Evolutionary conservation across 2,888 invertebrate genomes (phyloP).

Genomic region (Fissipunctia ypsillon): DNA sequence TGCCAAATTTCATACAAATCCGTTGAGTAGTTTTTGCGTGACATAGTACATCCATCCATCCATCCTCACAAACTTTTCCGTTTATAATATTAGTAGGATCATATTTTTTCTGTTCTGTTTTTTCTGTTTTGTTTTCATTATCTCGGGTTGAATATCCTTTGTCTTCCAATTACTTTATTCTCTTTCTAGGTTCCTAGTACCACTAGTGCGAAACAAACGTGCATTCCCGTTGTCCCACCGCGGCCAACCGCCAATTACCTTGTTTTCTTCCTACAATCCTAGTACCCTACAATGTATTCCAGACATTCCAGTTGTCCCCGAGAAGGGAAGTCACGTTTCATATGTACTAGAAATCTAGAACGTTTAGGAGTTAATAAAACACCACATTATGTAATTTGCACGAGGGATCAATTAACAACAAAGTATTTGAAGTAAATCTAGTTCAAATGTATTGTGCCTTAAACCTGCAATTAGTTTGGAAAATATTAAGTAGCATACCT

Average conservation of each 20-base stretch:
- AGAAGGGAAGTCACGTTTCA: not conserved
- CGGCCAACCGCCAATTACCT: not conserved
- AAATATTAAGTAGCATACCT: not conserved
- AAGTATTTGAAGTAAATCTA: conserved; percentile 11
- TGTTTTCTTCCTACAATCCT: not conserved
- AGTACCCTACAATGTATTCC: not conserved
- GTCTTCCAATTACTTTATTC: not conserved
- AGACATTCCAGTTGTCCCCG: too few species aligned
- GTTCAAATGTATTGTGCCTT: not conserved
- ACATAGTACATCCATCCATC: too few species aligned
- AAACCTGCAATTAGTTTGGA: conserved; percentile 9
- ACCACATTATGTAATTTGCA: not conserved
- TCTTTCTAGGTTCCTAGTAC: not conserved
- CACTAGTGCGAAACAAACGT: not conserved
- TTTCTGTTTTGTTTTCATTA: not conserved
- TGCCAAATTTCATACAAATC: too few species aligned
- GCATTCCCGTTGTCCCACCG: not conserved
- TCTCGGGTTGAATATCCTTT: not conserved
- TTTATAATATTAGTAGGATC: too few species aligned
- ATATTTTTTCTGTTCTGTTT: not conserved
- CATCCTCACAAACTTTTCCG: too few species aligned
- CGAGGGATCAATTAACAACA: conserved; percentile 3
- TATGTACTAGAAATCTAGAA: conserved; percentile 25
- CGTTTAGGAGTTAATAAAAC: conserved; percentile 19
- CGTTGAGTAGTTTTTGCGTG: too few species aligned